Evolutionary conservation across 1,140 invertebrate genomes (phyloP).

Genomic region (Andricus grossulariae): DNA sequence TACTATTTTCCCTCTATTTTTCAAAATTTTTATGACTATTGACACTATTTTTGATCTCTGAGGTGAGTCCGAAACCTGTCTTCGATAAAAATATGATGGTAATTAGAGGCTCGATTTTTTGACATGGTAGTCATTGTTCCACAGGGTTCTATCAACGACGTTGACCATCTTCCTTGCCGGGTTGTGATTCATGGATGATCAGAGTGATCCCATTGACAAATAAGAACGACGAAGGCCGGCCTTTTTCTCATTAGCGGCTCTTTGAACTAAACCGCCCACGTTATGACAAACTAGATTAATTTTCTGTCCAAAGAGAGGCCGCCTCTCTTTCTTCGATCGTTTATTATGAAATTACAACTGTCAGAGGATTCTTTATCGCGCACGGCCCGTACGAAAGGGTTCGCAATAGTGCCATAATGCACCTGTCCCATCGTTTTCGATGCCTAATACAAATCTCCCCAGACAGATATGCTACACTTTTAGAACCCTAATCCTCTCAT

Average conservation of each 20-base stretch:
- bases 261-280: slow-evolving; percentile 75
- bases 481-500: no score
- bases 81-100: background rate
- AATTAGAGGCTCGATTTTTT: background rate
- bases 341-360: slow-evolving; percentile 75
- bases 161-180: slow-evolving; percentile 14
- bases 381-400: slow-evolving; percentile 33
- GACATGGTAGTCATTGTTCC: slow-evolving; percentile 34
- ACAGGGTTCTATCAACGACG: slow-evolving; percentile 30
- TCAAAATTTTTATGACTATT: no score
- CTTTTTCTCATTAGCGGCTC: slow-evolving; percentile 76
- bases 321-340: slow-evolving; percentile 65
- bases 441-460: background rate
- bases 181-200: slow-evolving; percentile 67
- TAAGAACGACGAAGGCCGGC: slow-evolving; percentile 69
- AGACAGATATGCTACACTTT: background rate
- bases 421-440: slow-evolving; percentile 44
- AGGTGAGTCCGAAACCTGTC: background rate
- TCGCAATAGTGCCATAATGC: slow-evolving; percentile 52
- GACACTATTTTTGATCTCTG: no score
- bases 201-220: slow-evolving; percentile 73
- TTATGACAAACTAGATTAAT: slow-evolving; percentile 78
- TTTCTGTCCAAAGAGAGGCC: slow-evolving; percentile 68
- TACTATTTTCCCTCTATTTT: no score
- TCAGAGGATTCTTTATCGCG: slow-evolving; percentile 62